A percentile compares a stretch with the other conserved stretches of the same genome.
Evolutionary conservation across 2,888 invertebrate species (phyloP).

Genomic region (Trichopria drosophilae): DNA sequence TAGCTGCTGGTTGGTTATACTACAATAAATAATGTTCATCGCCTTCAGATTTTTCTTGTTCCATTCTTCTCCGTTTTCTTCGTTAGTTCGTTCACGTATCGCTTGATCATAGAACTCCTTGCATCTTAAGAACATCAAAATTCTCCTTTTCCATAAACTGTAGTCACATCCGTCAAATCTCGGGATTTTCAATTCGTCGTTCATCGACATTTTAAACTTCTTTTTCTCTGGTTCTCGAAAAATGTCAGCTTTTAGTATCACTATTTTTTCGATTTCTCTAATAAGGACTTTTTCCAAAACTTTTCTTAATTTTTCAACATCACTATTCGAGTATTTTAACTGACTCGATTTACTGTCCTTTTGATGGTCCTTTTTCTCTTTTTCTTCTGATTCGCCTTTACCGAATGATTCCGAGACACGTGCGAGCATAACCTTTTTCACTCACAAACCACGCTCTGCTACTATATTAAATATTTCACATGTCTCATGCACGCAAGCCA

Average conservation of each 20-base stretch:
- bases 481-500: too few species aligned
- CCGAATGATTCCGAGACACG: background rate
- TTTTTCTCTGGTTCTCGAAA: too few species aligned
- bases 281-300: too few species aligned
- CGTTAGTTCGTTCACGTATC: background rate
- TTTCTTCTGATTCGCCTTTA: too few species aligned
- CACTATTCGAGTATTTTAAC: too few species aligned
- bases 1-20: conserved; percentile 31
- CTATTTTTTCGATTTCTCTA: conserved; percentile 1
- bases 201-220: conserved; percentile 3
- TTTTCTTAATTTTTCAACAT: too few species aligned
- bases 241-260: conserved; percentile 7
- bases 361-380: too few species aligned
- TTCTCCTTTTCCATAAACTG: conserved; percentile 34
- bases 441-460: conserved; percentile 10
- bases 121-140: conserved; percentile 29
- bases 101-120: conserved; percentile 22
- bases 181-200: conserved; percentile 24
- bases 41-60: too few species aligned
- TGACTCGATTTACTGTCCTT: too few species aligned
- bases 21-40: conserved; percentile 34
- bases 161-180: conserved; percentile 35
- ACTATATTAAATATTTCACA: too few species aligned
- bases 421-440: conserved; percentile 7
- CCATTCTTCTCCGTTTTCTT: conserved; percentile 30